Evolutionary conservation across 2,797 vertebrate genomes (phyloP).

Genomic region (Alcedo atthis): DNA sequence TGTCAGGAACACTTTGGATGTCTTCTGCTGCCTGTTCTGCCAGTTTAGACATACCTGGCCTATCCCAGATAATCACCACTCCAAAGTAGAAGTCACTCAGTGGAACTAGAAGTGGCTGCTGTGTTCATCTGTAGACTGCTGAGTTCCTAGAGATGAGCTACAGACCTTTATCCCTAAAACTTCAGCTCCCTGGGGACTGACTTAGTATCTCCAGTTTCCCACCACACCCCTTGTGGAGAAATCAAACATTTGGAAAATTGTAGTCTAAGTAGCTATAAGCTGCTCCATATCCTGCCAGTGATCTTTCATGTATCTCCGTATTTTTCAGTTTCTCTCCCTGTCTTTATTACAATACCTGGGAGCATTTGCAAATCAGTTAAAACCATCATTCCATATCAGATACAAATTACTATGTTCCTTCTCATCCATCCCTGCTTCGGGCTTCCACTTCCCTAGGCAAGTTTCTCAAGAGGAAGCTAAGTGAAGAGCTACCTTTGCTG

Average conservation of each 20-base stretch:
- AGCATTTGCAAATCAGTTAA: constrained; percentile 38
- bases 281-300: neutral
- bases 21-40: neutral
- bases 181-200: neutral
- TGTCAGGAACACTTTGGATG: neutral
- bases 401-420: neutral
- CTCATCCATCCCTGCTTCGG: neutral
- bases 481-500: neutral
- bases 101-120: neutral
- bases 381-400: constrained; percentile 35
- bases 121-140: neutral
- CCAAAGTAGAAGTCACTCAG: neutral
- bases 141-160: neutral
- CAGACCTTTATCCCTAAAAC: neutral
- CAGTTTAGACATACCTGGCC: neutral
- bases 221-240: neutral
- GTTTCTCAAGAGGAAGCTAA: neutral
- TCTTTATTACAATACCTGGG: neutral
- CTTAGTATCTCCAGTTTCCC: neutral
- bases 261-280: neutral
- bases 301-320: neutral
- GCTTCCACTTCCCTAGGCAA: neutral
- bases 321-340: neutral
- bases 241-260: neutral
- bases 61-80: neutral